Conservation (phyloP, 2,888 invertebrate genomes). For the Athalia cordata region DNA sequence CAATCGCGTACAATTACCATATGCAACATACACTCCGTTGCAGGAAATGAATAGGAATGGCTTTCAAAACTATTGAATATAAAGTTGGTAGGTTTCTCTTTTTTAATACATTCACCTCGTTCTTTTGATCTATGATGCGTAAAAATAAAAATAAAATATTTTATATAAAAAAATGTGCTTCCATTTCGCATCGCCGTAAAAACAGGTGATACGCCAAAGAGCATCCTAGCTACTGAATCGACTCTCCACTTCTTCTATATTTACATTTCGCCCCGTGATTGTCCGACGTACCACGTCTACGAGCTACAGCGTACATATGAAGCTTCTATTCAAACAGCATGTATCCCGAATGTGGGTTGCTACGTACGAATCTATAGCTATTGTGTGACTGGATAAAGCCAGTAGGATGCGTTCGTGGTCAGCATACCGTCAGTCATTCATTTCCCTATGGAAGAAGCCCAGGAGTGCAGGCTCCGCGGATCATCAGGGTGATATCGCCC, state of each 20-base stretch:
- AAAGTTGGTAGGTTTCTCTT: not conserved
- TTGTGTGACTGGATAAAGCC: not conserved
- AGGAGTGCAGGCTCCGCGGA: not conserved
- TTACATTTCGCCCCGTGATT: no score
- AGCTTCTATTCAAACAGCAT: not conserved
- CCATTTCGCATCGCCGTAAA: no score
- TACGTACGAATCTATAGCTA: no score
- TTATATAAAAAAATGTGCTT: no score
- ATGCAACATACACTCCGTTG: not conserved
- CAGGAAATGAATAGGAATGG: no score
- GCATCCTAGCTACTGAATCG: constrained; percentile 22
- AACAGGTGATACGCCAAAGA: not conserved
- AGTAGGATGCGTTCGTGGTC: not conserved
- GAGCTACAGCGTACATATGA: not conserved
- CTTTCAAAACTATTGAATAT: not conserved
- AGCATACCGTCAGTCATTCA: constrained; percentile 4
- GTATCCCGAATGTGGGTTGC: not conserved
- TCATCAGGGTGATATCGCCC: constrained; percentile 16
- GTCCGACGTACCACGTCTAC: not conserved
- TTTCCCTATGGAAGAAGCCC: not conserved
- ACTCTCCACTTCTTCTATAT: not conserved
- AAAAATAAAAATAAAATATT: no score
- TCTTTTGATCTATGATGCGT: no score
- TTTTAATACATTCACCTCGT: no score
- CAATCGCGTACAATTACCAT: not conserved